Percentiles rank a stretch among this genome's conserved stretches.
phyloP scores from a whole-genome alignment of 1,140 invertebrate genomes.

The Drosophila tropicalis region DNA sequence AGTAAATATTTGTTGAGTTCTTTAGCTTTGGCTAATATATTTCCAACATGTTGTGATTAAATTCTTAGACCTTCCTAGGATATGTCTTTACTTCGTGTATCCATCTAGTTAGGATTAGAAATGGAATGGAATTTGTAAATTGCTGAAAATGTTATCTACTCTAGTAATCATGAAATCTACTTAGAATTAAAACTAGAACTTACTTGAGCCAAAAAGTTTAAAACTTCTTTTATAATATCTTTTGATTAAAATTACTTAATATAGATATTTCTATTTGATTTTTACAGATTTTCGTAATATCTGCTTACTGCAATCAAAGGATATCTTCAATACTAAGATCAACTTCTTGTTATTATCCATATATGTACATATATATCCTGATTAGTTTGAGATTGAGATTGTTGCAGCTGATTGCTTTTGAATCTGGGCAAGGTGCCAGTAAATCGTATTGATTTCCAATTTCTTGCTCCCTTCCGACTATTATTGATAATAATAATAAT shows the following conservation, averaged over 20 bases:
- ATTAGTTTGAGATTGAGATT: background rate
- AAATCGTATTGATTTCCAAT: slow-evolving; percentile 36
- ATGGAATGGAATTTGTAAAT: too few species aligned
- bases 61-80: too few species aligned
- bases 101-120: too few species aligned
- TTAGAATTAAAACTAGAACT: too few species aligned
- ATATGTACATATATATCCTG: too few species aligned
- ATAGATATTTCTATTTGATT: background rate
- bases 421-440: background rate
- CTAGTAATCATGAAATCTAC: too few species aligned
- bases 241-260: too few species aligned
- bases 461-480: slow-evolving; percentile 2
- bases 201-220: too few species aligned
- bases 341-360: background rate
- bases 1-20: background rate
- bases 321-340: background rate
- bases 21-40: background rate
- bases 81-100: too few species aligned
- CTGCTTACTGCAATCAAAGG: background rate
- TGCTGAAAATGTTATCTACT: too few species aligned
- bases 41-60: too few species aligned
- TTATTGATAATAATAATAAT: slow-evolving; percentile 63
- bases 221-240: too few species aligned
- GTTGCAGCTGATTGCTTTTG: slow-evolving; percentile 30
- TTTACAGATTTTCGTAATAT: background rate